Percentiles rank a stretch among this genome's conserved stretches.
These are phyloP conservation scores for Ceratina japonica DNA, from an alignment of 1,140 invertebrate species.

Conservation along the genomic window DNA sequence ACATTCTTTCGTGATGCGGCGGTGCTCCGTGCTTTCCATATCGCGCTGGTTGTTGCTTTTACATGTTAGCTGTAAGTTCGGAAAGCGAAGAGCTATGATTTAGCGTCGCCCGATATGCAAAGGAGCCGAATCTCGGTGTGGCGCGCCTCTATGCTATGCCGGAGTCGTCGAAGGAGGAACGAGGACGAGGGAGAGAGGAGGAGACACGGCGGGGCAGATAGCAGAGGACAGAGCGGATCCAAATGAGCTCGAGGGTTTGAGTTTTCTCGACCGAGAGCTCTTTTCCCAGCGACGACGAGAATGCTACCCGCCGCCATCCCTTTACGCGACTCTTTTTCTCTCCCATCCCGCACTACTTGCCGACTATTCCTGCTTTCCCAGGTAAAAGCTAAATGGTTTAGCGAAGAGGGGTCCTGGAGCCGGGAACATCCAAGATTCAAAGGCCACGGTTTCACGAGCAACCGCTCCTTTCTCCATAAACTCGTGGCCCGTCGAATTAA, in stretches of 20 bases:
- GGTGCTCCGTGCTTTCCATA: no score
- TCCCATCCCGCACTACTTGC: constrained; percentile 15
- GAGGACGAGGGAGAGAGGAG: not conserved
- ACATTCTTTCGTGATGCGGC: not conserved
- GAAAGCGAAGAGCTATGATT: constrained; percentile 46
- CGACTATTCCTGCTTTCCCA: constrained; percentile 27
- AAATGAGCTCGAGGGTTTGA: constrained; percentile 60
- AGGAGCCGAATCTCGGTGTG: constrained; percentile 48
- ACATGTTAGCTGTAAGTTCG: constrained; percentile 15
- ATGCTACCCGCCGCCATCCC: constrained; percentile 16
- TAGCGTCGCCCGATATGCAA: constrained; percentile 56
- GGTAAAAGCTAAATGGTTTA: constrained; percentile 62
- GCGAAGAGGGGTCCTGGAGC: constrained; percentile 31
- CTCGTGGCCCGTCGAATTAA: constrained; percentile 21
- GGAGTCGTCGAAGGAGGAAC: not conserved
- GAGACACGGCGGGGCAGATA: not conserved
- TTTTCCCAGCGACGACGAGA: constrained; percentile 30
- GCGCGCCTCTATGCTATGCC: constrained; percentile 17
- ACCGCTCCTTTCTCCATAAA: constrained; percentile 11
- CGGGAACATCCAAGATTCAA: constrained; percentile 40
- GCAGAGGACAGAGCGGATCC: constrained; percentile 17
- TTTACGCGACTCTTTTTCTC: constrained; percentile 41
- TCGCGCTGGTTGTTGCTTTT: constrained; percentile 12
- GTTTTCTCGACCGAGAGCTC: constrained; percentile 46
- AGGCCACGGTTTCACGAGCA: constrained; percentile 25